These are phyloP conservation scores for Melopsittacus undulatus DNA, from an alignment of 2,797 vertebrate species.

Conservation along the genomic window DNA sequence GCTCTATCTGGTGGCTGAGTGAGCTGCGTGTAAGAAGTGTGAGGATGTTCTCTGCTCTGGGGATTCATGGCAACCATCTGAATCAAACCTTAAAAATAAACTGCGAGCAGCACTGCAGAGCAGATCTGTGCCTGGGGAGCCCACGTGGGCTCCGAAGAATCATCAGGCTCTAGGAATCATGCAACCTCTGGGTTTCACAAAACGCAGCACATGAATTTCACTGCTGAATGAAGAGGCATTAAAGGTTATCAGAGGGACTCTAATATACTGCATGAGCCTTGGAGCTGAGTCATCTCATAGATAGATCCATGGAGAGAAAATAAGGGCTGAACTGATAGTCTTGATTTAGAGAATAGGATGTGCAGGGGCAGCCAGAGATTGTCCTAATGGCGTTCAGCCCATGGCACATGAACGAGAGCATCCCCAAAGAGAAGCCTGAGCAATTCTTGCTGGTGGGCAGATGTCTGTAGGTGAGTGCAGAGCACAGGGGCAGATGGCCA, in stretches of 20 bases:
- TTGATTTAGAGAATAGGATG: not conserved
- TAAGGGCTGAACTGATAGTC: not conserved
- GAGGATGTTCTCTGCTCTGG: slow-evolving; percentile 19
- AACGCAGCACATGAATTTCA: not conserved
- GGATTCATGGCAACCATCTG: slow-evolving; percentile 48
- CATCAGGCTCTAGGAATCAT: not conserved
- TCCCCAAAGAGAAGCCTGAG: not conserved
- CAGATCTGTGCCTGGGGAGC: slow-evolving; percentile 17
- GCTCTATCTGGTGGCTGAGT: not conserved
- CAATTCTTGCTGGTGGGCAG: no score
- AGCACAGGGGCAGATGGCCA: accelerated
- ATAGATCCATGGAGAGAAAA: not conserved
- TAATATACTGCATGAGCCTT: not conserved
- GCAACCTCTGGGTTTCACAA: not conserved
- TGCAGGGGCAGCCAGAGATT: not conserved
- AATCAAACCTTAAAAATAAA: slow-evolving; percentile 43
- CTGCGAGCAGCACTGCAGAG: not conserved
- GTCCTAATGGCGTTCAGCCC: not conserved
- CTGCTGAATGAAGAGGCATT: not conserved
- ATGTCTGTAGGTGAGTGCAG: not conserved
- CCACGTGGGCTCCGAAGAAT: not conserved
- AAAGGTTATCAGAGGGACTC: not conserved
- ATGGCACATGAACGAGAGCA: accelerated
- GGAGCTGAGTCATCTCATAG: slow-evolving; percentile 6
- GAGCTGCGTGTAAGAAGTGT: not conserved